Evolutionary conservation across 2,113 vertebrate genomes (phyloP).

Genomic region (Corynorhinus townsendii): DNA sequence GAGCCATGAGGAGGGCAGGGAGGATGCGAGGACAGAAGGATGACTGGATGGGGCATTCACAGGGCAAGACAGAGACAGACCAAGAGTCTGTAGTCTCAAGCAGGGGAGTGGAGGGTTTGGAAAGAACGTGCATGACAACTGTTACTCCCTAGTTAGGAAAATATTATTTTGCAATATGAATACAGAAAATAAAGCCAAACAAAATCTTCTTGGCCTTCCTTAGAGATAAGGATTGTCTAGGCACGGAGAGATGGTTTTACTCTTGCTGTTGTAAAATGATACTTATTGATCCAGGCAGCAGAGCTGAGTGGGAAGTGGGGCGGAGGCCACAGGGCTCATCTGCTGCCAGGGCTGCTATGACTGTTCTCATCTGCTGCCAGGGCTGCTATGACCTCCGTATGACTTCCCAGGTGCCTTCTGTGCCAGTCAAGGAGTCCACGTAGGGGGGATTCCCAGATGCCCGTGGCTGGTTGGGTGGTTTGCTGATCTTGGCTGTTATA

Average conservation of each 20-base stretch:
- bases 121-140: neutral
- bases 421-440: neutral
- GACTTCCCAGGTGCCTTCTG: neutral
- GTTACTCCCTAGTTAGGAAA: neutral
- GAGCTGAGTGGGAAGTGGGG: neutral
- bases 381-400: neutral
- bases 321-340: neutral
- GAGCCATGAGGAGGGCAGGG: neutral
- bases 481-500: neutral
- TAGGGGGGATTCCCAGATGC: neutral
- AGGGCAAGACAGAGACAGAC: neutral
- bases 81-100: neutral
- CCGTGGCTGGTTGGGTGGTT: neutral
- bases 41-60: rapidly evolving
- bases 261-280: neutral
- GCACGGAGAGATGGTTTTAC: neutral
- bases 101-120: neutral
- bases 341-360: neutral
- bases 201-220: neutral
- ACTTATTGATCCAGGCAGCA: neutral
- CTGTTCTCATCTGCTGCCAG: too few species aligned
- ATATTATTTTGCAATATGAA: neutral
- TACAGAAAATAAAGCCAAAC: neutral
- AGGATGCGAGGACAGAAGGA: neutral
- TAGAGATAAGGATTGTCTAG: neutral